Evolutionary conservation across 2,113 vertebrate genomes (phyloP), one percentile per base, ranked within the genome.

Genomic region (Python bivittatus): DNA sequence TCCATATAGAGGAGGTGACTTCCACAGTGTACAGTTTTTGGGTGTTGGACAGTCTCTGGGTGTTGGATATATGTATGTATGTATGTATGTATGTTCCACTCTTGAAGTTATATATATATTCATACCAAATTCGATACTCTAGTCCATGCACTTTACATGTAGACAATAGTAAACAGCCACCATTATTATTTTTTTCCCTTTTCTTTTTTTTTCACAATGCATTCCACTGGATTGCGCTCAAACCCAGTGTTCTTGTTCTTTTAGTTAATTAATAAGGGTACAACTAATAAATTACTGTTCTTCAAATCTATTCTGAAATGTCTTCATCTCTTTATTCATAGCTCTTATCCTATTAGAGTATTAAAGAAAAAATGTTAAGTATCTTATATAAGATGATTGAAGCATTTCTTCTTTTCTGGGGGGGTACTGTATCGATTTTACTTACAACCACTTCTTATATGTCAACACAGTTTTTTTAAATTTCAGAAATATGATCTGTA

Each of bases 311-410:
- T 92, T 83, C 27, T 58, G 33, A 88, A 79, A 64, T 68, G 20
- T 79, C n/a, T 79, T 44, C 61, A 57, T 79, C 53, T 27, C 27
- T 48, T 72, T 58, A 88, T 92, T 88, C 27, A 60, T 88, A 12
- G 57, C 38, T 83, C 64, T 83, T 48, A 33, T 58, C 64, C 33
- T 92, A 48, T 83, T 48, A 88, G n/a, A 88, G 12, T 48, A 79
- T 88, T 57, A 83, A 54, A 79, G 22, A 15, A 54, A 79, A 92
- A 86, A 60, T 13, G 86, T 25, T 88, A 87, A 57, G 29, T 27
- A 88, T 56, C 9, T 92, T 54, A 58, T 92, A 83, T 79, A 88
- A 92, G n/a, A 92, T 29, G 58, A 88, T 58, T 58, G 27, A 92
- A 60, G 6, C 42, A 58, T 83, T 88, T 83, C 33, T 88, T n/a